Evolutionary conservation across 2,113 vertebrate genomes (phyloP).

Genomic region (Cyphomyrus plagiostoma): DNA sequence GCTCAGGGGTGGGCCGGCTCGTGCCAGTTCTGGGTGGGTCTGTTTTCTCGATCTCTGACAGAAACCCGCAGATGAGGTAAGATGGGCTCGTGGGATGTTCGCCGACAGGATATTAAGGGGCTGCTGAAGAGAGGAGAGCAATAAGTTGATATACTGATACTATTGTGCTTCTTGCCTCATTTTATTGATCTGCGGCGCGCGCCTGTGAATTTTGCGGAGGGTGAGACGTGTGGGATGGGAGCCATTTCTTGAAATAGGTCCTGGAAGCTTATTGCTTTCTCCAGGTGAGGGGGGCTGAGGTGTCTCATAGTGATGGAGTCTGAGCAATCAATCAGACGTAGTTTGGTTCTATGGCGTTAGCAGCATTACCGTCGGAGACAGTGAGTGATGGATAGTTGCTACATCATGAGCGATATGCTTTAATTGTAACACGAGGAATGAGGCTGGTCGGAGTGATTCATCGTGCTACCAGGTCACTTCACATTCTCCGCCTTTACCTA

Average conservation of each 20-base stretch:
- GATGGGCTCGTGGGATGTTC: not conserved
- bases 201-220: not conserved
- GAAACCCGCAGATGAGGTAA: not conserved
- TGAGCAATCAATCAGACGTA: not conserved
- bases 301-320: not conserved
- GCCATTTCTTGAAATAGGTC: not conserved
- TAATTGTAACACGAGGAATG: not conserved
- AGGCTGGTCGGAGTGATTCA: not conserved
- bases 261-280: not conserved
- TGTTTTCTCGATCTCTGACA: not conserved
- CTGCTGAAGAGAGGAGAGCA: not conserved
- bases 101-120: not conserved
- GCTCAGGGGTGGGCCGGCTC: not conserved
- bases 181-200: not conserved
- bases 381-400: not conserved
- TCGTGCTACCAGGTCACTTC: not conserved
- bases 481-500: not conserved
- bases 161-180: not conserved
- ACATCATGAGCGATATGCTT: not conserved
- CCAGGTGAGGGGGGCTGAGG: not conserved
- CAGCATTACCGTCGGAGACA: not conserved
- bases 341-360: not conserved
- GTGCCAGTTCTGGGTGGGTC: not conserved
- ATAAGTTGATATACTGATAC: constrained; percentile 11
- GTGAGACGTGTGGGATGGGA: not conserved